These are phyloP conservation scores for Taenioides sp. DNA, from an alignment of 2,797 vertebrate genomes.

Conservation along the genomic window DNA sequence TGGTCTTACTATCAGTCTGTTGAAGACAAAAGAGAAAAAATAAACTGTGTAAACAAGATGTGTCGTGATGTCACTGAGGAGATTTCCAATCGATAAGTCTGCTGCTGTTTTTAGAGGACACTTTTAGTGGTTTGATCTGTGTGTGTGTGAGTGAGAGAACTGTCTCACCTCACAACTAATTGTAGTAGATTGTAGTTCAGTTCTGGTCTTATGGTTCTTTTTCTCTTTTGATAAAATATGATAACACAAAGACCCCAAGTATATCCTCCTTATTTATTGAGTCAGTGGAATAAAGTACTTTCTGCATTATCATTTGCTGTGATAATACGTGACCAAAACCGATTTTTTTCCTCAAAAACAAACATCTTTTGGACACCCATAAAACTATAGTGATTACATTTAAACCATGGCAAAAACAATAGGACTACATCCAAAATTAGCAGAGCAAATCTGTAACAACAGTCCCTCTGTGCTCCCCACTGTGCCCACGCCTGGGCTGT, in stretches of 20 bases:
- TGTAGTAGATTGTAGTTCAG: not conserved
- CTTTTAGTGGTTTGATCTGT: constrained; percentile 26
- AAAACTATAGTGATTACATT: not conserved
- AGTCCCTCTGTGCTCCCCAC: constrained; percentile 44
- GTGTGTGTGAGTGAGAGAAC: constrained; percentile 34
- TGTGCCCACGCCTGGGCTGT: constrained; percentile 51
- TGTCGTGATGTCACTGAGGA: constrained; percentile 52
- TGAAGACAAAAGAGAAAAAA: constrained; percentile 28
- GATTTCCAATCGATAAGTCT: constrained; percentile 55
- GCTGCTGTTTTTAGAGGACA: constrained; percentile 50
- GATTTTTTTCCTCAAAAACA: not conserved
- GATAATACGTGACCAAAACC: not conserved
- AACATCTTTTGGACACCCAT: not conserved
- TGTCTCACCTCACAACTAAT: constrained; percentile 27
- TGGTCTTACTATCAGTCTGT: not conserved
- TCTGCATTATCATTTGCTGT: not conserved
- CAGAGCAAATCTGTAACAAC: constrained; percentile 59
- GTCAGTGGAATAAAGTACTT: no score
- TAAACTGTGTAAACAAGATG: constrained; percentile 46
- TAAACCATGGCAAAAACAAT: constrained; percentile 26
- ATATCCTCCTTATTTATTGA: no score
- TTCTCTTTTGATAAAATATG: no score
- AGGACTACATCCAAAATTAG: constrained; percentile 61
- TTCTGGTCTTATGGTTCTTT: not conserved
- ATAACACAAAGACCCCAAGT: no score